Base-by-base conservation (phyloP, 2,113 vertebrate genomes). In the Neodontobutis hainanensis region DNA sequence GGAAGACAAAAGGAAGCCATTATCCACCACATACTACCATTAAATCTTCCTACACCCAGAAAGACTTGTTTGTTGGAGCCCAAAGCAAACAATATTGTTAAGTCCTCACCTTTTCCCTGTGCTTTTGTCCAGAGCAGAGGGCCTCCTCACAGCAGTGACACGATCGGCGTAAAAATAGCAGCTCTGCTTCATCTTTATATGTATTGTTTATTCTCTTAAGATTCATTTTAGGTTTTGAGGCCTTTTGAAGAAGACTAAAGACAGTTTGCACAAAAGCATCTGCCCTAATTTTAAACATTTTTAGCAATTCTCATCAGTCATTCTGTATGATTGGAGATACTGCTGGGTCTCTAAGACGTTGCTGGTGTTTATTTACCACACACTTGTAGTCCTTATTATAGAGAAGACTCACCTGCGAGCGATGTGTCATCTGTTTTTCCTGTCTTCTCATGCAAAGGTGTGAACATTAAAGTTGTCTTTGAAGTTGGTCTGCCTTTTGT, bases 391-490 rank as follows among this genome's bases (percentile, higher is more conserved):
- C 42, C 67, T 75, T 53, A 44, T 77, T 84, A 81, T 70, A 67
- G 60, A 44, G 16, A 49, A 2, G 11, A 38, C 51, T 81, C 58
- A 48, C 72, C 75, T 69, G 49, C 75, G 68, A 66, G 59, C 81
- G 58, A 69, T 65, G 59, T 83, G 64, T 82, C 56, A 35, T 70
- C 71, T 81, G 71, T 77, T 75, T 51, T 68, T 78, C 44, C 19
- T 74, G 73, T 86, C 78, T 75, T 75, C 71, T 82, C 27, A 59
- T 75, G 70, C 68, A 53, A 65, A 65, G 50, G 27, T 19, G 38
- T 58, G n/a, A 58, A 82, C 73, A 87, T 85, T 89, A 87, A 87
- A 86, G 65, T 77, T 82, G 38, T 80, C 75, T 78, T 70, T 80
- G 63, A 79, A 86, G 50, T 40, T 75, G 38, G 6, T 35, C 52